Evolutionary conservation across 2,113 vertebrate species (phyloP), one percentile per base, ranked within the genome.

Genomic region (Gopherus flavomarginatus): DNA sequence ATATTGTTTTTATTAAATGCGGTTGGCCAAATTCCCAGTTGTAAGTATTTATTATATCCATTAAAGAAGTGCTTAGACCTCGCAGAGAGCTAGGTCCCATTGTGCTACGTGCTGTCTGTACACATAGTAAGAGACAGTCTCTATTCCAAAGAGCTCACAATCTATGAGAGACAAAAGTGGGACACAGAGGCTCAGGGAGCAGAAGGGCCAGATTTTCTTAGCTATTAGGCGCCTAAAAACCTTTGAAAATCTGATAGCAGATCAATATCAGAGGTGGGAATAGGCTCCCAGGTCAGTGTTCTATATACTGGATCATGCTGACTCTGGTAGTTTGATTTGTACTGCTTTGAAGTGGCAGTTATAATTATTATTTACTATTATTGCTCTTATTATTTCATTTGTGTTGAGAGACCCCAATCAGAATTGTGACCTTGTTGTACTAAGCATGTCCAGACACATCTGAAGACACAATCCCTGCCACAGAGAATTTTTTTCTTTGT

Each of bases 171-270:
- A 90, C 11, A 84, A 92, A 94, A 91, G 35, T 21, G 54, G 14
- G 56, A 81, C 27, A 29, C 57, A 59, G 44, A 95, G 84, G 87
- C 27, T 86, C 59, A 85, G 27, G 0, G 2, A 42, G 47, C 77
- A 50, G 83, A 95, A 59, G 10, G 2, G 52, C 9, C 42, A 90
- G 77, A 59, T 87, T 87, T 86, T 94, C 87, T 83, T 42, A 86
- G 47, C 59, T 81, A 83, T 19, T 42, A 16, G 54, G 85, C 77
- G 49, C 54, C 90, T 88, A 59, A 92, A 93, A 50, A 11, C 57
- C 83, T 88, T 65, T 89, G 92, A 87, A 94, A 95, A 94, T 94
- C 85, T 11, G 69, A 88, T 93, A 95, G 93, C 93, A 94, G 93
- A 94, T 44, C 72, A 90, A 86, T 96, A 87, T 24, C 10, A 0